These are phyloP conservation scores for Callospermophilus lateralis DNA, from an alignment of 2,113 vertebrate species.

Conservation along the genomic window DNA sequence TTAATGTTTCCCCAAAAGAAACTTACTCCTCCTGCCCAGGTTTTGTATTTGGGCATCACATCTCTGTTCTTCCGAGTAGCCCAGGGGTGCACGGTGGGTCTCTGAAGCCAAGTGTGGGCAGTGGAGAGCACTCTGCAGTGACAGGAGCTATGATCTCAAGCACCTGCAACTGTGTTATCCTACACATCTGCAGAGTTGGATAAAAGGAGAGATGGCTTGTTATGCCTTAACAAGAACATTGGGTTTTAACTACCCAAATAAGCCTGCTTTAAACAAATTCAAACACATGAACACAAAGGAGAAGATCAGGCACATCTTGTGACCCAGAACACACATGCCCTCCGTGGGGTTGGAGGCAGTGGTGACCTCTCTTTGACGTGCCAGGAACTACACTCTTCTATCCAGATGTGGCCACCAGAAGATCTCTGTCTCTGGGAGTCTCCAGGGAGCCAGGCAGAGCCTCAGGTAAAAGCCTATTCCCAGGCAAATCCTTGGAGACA, in stretches of 20 bases:
- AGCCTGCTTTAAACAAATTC: conserved; percentile 6
- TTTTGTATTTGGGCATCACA: neutral
- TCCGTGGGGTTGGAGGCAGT: conserved; percentile 50
- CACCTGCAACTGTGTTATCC: neutral
- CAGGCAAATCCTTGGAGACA: conserved; percentile 76
- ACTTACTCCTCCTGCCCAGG: neutral
- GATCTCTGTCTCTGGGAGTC: neutral
- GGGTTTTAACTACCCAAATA: neutral
- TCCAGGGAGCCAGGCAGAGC: conserved; percentile 72
- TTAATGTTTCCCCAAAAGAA: conserved; percentile 29
- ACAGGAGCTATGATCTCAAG: neutral
- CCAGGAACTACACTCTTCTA: neutral
- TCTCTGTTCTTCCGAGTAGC: neutral
- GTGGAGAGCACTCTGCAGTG: neutral
- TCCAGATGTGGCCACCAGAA: conserved; percentile 57
- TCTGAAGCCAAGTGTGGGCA: neutral
- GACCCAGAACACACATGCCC: neutral
- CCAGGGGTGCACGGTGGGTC: neutral
- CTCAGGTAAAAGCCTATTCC: conserved; percentile 61
- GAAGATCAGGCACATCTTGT: neutral
- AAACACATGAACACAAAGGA: neutral
- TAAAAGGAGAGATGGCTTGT: neutral
- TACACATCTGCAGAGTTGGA: neutral
- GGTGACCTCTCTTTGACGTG: conserved; percentile 58
- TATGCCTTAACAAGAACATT: conserved; percentile 10